Base-by-base conservation (phyloP, 2,888 invertebrate species). In the Polydrusus pterygomalis region DNA sequence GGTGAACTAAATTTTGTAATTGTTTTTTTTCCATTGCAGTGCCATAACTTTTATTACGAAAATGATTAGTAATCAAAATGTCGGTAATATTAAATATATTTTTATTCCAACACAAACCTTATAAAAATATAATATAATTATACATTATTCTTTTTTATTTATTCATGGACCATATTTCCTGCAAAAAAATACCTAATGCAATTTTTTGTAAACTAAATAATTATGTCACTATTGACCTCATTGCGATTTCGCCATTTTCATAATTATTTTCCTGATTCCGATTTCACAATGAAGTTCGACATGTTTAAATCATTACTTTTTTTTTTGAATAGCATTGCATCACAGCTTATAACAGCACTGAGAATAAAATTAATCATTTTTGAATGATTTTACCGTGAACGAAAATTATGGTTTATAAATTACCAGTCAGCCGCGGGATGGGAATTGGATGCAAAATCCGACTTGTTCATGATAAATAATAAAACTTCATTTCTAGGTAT, bases 241-340 rank as follows among this genome's bases (percentile, higher is more conserved):
- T 49, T 11, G 51, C 51, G 10, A 51, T 51, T 51, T 18, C 18
- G 51, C 51, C 11, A 51, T 51, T 51, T 51, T 51, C 9, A 51
- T 51, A 10, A 20, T 51, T 51, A 11, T 43, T 51, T 51, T 51
- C 25, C 10, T 9, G 17, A 51, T 49, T n/a, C n/a, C 9, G 10
- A 49, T 51, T 51, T 20, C 11, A 11, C 51, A 51, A 20, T 20
- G 20, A 7, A 20, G 20, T 51, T 20, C 13, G 15, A 17, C 17
- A 20, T 51, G 51, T 20, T 20, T 51, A 17, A 17, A 17, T 15
- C 13, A 49, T 9, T 2, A 49, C 7, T 3, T 49, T 49, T 17
- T 17, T n/a, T 49, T 49, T 17, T 17, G 1, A 49, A 49, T 49
- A 9, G 18, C 8, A 10, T 51, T 51, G 20, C 20, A 49, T 49